Percentiles rank a stretch among this genome's conserved stretches.
These are phyloP conservation scores for Amphimedon queenslandica DNA, from an alignment of 37 sponge, comb jelly and placozoan genomes.

Conservation along the genomic window DNA sequence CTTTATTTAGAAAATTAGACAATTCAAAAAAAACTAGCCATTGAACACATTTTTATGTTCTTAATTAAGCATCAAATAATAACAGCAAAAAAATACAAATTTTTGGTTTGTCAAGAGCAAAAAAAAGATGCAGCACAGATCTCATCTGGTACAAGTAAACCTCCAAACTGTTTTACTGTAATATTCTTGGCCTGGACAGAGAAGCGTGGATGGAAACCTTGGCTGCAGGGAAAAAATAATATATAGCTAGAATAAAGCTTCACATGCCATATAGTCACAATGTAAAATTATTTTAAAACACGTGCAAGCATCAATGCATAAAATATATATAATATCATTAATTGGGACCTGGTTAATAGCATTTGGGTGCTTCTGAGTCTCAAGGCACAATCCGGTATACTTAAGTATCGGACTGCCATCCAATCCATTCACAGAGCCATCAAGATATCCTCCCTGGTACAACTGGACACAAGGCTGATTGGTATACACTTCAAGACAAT, in stretches of 20 bases:
- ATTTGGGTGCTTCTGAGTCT: conserved; percentile 90
- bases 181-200: conserved; percentile 44
- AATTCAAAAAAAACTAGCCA: no score
- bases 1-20: no score
- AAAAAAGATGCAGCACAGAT: no score
- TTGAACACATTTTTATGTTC: no score
- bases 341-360: conserved; percentile 71
- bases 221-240: not conserved
- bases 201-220: conserved; percentile 15
- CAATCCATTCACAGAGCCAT: conserved; percentile 49
- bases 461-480: conserved; percentile 89
- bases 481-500: conserved; percentile 53
- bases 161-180: conserved; percentile 38
- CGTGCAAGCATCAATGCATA: not conserved
- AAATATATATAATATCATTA: not conserved
- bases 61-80: no score
- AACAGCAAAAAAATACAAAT: no score
- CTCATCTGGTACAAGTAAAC: conserved; percentile 8
- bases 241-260: no score
- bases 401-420: conserved; percentile 47
- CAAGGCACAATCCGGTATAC: conserved; percentile 83
- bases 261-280: no score
- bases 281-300: no score
- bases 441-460: conserved; percentile 88
- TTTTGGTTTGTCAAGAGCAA: no score